Base-by-base conservation (phyloP, 2,888 invertebrate species). In the Eristalinus sepulchralis region DNA sequence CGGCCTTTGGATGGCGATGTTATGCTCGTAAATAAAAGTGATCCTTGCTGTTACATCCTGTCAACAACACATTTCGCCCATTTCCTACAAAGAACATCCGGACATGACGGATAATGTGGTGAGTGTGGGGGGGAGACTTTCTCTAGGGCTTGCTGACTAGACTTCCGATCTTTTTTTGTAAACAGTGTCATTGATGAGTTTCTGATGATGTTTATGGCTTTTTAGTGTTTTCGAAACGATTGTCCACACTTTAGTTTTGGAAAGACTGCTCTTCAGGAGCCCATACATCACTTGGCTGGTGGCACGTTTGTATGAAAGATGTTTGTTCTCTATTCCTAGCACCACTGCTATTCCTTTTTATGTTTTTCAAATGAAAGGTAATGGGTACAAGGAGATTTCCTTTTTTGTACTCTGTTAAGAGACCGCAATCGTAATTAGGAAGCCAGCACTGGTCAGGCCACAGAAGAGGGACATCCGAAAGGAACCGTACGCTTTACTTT, bases 21-120 rank as follows among this genome's bases (percentile, higher is more conserved):
- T 59, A 9, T 67, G 9, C n/a, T 1, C 0, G 5, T 27, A 27
- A 27, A 27, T 27, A 53, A 31, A 68, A 68, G 27, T 55, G 27
- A 53, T 62, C 24, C 62, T 77, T 57, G 62, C 63, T 57, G 60
- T 34, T 17, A 9, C 70, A 70, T 77, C 77, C 77, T 77, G 68
- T 77, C 77, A 77, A 77, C 68, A 70, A 70, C 68, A 77, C 62
- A 68, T 77, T 70, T 60, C 5, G 47, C 47, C 34, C 6, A n/a
- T 47, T 47, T 47, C 17, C n/a, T n/a, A 5, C 6, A n/a, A 17
- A 17, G n/a, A 1, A 3, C n/a, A 8, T 39, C n/a, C 24, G 64
- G 39, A 64, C 9, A 3, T 8, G 0, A 4, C 62, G 4, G 9
- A 62, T 62, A 33, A 33, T n/a, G 20, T 24, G 9, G 39, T n/a